Conservation (phyloP, 2,113 vertebrate genomes). For the Picathartes gymnocephalus region DNA sequence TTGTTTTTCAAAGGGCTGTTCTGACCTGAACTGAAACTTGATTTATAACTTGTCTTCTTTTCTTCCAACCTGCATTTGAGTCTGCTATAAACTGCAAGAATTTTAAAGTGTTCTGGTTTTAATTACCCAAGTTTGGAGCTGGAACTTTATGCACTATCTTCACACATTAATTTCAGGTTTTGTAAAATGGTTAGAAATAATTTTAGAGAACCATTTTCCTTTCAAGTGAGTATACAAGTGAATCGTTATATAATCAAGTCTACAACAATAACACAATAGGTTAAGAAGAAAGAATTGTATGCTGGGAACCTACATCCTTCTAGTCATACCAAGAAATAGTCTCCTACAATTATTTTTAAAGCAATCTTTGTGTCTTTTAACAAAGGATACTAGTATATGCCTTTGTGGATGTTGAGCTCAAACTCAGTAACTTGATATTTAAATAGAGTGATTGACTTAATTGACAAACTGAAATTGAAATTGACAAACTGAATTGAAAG, state of each 20-base stretch:
- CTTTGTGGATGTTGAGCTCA: not conserved
- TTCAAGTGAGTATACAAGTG: not conserved
- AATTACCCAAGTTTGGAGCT: not conserved
- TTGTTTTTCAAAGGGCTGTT: not conserved
- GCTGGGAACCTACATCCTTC: not conserved
- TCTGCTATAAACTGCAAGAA: not conserved
- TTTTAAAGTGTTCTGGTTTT: not conserved
- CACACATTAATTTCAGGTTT: not conserved
- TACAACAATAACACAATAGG: not conserved
- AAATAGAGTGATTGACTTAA: not conserved
- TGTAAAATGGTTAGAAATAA: not conserved
- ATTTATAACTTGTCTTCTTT: not conserved
- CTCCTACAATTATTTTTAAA: not conserved
- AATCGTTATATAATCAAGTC: not conserved
- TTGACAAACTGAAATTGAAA: not conserved
- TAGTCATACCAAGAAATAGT: not conserved
- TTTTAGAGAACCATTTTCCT: not conserved
- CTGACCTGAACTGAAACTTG: not conserved
- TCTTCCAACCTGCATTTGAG: not conserved
- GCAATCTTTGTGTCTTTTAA: not conserved
- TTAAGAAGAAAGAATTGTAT: not conserved
- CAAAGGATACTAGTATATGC: not conserved
- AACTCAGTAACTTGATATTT: not conserved
- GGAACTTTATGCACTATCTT: not conserved
- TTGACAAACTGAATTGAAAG: not conserved